Conservation (phyloP, 1,140 invertebrate species). For the Aplysia californica region DNA sequence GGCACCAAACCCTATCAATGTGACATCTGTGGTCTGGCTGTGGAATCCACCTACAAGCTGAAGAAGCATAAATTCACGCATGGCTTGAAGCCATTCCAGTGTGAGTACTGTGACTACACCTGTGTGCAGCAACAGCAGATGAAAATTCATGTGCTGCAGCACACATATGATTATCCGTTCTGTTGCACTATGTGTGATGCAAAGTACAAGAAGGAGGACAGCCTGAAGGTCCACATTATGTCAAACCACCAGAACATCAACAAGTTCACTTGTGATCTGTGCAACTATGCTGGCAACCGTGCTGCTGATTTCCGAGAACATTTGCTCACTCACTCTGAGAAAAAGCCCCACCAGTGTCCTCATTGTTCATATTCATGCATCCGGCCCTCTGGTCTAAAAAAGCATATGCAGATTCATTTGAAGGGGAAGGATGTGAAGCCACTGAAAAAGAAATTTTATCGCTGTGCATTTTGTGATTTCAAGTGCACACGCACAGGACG, state of each 20-base stretch:
- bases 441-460: constrained; percentile 2
- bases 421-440: not conserved
- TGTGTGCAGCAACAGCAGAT: constrained; percentile 22
- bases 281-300: constrained; percentile 20
- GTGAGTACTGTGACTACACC: constrained; percentile 4
- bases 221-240: constrained; percentile 8
- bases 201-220: constrained; percentile 24
- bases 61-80: constrained; percentile 22
- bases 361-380: constrained; percentile 20
- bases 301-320: constrained; percentile 22
- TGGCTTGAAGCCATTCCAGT: constrained; percentile 1
- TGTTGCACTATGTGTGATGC: constrained; percentile 12
- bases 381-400: not conserved
- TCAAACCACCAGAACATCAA: constrained; percentile 6
- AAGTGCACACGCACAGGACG: not conserved
- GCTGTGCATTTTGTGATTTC: constrained; percentile 16
- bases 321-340: constrained; percentile 12
- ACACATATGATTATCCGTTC: constrained; percentile 14
- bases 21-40: constrained; percentile 1
- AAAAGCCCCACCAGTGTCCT: constrained; percentile 11
- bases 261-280: constrained; percentile 1
- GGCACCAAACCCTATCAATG: not conserved
- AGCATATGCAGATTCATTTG: constrained; percentile 12
- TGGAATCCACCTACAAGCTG: not conserved
- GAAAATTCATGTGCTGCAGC: constrained; percentile 22